Conservation (phyloP, 2,888 invertebrate species). For the Patella pellucida region DNA sequence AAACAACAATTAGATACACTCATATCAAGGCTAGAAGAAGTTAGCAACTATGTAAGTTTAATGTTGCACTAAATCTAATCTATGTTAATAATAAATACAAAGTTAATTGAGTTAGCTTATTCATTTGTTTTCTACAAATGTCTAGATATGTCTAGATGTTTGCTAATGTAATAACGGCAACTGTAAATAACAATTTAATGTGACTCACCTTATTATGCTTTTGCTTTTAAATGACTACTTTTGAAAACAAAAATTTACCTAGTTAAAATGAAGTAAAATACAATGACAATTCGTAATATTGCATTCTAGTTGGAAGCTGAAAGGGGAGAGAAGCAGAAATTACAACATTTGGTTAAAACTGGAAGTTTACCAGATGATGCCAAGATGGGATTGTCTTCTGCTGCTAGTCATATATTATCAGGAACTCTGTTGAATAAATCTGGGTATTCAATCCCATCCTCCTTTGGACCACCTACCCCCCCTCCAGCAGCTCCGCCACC, state of each 20-base stretch:
- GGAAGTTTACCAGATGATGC: slow-evolving; percentile 95
- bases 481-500: slow-evolving; percentile 50
- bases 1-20: slow-evolving; percentile 81
- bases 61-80: not conserved
- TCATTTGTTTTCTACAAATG: not conserved
- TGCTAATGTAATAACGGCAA: too few species aligned
- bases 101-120: too few species aligned
- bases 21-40: slow-evolving; percentile 77
- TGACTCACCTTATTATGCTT: too few species aligned
- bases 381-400: slow-evolving; percentile 76
- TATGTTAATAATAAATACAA: too few species aligned
- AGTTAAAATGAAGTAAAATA: too few species aligned
- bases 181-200: too few species aligned
- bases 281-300: not conserved
- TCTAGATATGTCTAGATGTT: too few species aligned
- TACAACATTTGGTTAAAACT: slow-evolving; percentile 88
- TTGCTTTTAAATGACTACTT: too few species aligned
- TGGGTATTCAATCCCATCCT: slow-evolving; percentile 33
- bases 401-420: slow-evolving; percentile 42
- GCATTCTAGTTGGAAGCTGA: slow-evolving; percentile 66
- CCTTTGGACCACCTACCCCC: slow-evolving; percentile 56
- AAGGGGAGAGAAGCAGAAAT: slow-evolving; percentile 79
- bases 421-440: slow-evolving; percentile 31
- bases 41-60: slow-evolving; percentile 65
- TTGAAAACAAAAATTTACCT: too few species aligned